A percentile compares a stretch with the other conserved stretches of the same genome.
Conservation (phyloP, 2,113 vertebrate genomes). For the Orientallactaga bullata region DNA sequence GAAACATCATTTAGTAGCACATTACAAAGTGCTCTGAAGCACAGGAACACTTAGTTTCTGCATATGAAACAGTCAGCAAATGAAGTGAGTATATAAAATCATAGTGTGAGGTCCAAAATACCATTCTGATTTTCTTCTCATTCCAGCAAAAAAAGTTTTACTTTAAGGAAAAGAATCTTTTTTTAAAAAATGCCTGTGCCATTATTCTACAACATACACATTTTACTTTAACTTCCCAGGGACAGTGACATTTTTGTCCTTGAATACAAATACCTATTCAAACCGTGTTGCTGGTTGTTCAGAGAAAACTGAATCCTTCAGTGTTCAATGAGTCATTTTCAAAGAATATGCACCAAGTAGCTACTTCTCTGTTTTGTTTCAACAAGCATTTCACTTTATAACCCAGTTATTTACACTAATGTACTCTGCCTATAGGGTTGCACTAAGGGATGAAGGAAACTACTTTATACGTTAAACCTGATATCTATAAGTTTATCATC, state of each 20-base stretch:
- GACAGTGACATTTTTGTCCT: neutral
- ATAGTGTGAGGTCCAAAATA: too few relatives aligned
- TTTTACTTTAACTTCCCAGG: too few relatives aligned
- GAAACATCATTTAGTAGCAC: too few relatives aligned
- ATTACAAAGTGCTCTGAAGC: too few relatives aligned
- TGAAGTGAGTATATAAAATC: too few relatives aligned
- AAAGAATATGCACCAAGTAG: neutral
- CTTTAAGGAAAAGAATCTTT: neutral
- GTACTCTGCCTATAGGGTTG: neutral
- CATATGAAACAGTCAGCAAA: too few relatives aligned
- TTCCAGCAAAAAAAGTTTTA: neutral
- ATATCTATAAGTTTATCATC: too few relatives aligned
- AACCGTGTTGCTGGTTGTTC: neutral
- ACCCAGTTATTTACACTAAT: neutral
- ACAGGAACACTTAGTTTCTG: too few relatives aligned
- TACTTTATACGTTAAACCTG: neutral
- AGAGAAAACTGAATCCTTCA: neutral
- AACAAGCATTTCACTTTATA: neutral
- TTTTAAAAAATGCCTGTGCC: too few relatives aligned
- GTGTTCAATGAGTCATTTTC: neutral
- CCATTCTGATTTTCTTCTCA: too few relatives aligned
- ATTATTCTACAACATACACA: too few relatives aligned
- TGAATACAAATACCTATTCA: neutral
- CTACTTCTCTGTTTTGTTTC: too few relatives aligned
- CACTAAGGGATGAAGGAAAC: neutral